Percentiles rank a stretch among this genome's conserved stretches.
Evolutionary conservation across 1,140 invertebrate genomes (phyloP).

Genomic region (silkworm (Bombyx mori)): ASM3026992v2 NC_085113.1:9992001-9992500

Average conservation of each 20-base stretch:
- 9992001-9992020: too few relatives aligned
- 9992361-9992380: background rate
- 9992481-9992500: too few relatives aligned
- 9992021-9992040: too few relatives aligned
- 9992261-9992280: slow-evolving; percentile 8
- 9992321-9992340: background rate
- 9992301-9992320: background rate
- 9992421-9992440: too few relatives aligned
- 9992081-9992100: too few relatives aligned
- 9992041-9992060: too few relatives aligned
- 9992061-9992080: too few relatives aligned
- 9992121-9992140: slow-evolving; percentile 15
- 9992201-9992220: slow-evolving; percentile 37
- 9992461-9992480: too few relatives aligned
- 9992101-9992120: too few relatives aligned
- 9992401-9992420: too few relatives aligned
- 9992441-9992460: too few relatives aligned
- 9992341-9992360: background rate
- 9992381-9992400: background rate
- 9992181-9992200: slow-evolving; percentile 36
- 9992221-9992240: slow-evolving; percentile 30
- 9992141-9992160: slow-evolving; percentile 34
- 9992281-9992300: too few relatives aligned
- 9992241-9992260: slow-evolving; percentile 15
- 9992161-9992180: slow-evolving; percentile 35